A percentile compares a stretch with the other conserved stretches of the same genome.
phyloP scores from a whole-genome alignment of 1,140 invertebrate genomes.

The Drosophila azteca region DNA sequence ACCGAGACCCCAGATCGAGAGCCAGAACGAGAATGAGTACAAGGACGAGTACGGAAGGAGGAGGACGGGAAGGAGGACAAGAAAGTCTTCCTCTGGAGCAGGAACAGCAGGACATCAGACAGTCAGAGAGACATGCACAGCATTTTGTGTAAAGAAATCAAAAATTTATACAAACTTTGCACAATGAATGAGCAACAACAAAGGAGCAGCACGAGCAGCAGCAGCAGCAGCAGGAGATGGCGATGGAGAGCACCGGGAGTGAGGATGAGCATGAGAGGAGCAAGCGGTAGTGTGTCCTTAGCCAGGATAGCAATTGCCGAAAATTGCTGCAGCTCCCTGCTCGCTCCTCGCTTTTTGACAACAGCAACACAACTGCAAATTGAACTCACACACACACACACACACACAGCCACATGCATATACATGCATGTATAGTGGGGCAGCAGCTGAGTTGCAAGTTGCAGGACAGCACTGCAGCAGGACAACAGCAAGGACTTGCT shows the following conservation, averaged over 20 bases:
- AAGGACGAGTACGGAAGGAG: constrained; percentile 11
- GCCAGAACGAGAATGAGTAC: constrained; percentile 8
- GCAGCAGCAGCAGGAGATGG: constrained; percentile 1
- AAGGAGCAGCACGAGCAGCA: constrained; percentile 32
- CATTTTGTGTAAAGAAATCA: constrained; percentile 82
- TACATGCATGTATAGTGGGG: constrained; percentile 1
- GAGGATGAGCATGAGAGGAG: background rate
- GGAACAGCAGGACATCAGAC: constrained; percentile 62
- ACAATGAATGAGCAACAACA: constrained; percentile 81
- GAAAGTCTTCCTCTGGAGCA: constrained; percentile 7
- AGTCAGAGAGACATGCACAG: constrained; percentile 72
- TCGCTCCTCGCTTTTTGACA: constrained; percentile 50
- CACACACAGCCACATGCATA: constrained; percentile 3
- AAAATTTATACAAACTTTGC: constrained; percentile 82
- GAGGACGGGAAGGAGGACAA: constrained; percentile 8
- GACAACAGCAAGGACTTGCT: constrained; percentile 35
- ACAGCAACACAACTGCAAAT: constrained; percentile 35
- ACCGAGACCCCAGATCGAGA: no score
- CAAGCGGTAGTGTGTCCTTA: constrained; percentile 30
- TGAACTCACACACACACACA: constrained; percentile 37
- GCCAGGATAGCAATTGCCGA: constrained; percentile 69
- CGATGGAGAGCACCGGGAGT: background rate
- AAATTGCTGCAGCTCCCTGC: constrained; percentile 68
- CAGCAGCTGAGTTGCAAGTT: constrained; percentile 56
- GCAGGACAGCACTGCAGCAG: constrained; percentile 30